Conservation (phyloP, 2,797 vertebrate species). For the Tangara arthus region DNA sequence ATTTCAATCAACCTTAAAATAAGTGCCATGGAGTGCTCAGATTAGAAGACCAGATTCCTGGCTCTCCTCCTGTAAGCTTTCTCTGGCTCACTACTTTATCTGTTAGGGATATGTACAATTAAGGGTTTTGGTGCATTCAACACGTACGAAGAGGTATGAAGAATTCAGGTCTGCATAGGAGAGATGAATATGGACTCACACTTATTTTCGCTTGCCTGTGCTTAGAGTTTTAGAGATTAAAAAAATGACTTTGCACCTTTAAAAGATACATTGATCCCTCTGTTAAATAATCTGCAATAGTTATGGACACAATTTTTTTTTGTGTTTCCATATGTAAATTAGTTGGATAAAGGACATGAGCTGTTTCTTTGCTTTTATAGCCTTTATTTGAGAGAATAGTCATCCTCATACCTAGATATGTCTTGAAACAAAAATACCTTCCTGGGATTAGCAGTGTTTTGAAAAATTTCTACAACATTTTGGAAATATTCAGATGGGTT, state of each 20-base stretch:
- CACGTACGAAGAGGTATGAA: background rate
- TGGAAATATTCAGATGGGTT: background rate
- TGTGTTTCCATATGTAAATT: background rate
- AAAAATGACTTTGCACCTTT: background rate
- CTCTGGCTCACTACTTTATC: background rate
- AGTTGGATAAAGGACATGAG: background rate
- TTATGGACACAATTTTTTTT: background rate
- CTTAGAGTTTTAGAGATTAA: background rate
- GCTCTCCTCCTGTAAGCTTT: background rate
- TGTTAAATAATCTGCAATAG: background rate
- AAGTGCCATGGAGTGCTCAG: background rate
- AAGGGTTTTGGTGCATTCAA: background rate
- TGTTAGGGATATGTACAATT: background rate
- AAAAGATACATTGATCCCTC: background rate
- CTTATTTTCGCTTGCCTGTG: background rate
- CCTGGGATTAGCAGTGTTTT: background rate
- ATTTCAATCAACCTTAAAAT: background rate
- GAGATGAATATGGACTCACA: background rate
- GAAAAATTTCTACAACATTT: background rate
- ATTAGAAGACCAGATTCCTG: background rate
- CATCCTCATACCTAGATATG: background rate
- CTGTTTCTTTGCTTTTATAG: background rate
- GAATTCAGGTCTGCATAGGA: background rate
- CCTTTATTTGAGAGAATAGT: background rate
- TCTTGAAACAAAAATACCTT: background rate